Base-by-base conservation (phyloP, 1,140 invertebrate genomes). In the Arion vulgaris region DNA sequence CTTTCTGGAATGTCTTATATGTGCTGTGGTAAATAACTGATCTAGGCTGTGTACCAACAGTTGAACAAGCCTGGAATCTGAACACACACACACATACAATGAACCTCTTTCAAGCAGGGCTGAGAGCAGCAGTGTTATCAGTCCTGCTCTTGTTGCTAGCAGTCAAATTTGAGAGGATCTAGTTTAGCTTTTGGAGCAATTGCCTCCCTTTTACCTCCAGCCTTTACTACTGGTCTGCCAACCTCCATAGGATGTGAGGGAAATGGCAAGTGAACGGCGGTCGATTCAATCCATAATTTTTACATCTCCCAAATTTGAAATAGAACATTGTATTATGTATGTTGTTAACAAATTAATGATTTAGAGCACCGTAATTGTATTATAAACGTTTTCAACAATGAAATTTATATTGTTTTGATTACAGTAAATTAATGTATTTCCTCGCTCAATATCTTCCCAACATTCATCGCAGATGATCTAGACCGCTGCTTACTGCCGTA, bases 161-260 rank as follows among this genome's bases (percentile, higher is more conserved):
- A 34, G 62, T 66, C 62, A 5, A 77, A 23, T 39, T 62, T 66
- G 32, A 78, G 57, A 78, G 76, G 76, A 66, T 62, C 53, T 78
- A 78, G 76, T 78, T 78, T 78, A 78, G 76, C 76, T 39, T 75
- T 78, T 57, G 51, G 76, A 66, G 76, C 76, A 51, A 26, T 66
- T 78, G 76, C 76, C 62, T 78, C 57, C 76, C 76, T 38, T 78
- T 57, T 34, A 45, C 76, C 76, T 78, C 76, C 76, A 78, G 57
- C 34, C 76, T 78, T 53, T 66, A 78, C 57, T 78, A 78, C 76
- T 57, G 76, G 76, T 78, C 76, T 78, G 76, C 76, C 76, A 78
- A 78, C 53, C 76, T 78, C 76, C 1, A 66, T 78, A 78, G 76
- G 76, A 66, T 78, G 76, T 78, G 76, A 78, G 66, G 76, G 76